phyloP scores from a whole-genome alignment of 2,888 invertebrate genomes.

The Nebria brevicollis region DNA sequence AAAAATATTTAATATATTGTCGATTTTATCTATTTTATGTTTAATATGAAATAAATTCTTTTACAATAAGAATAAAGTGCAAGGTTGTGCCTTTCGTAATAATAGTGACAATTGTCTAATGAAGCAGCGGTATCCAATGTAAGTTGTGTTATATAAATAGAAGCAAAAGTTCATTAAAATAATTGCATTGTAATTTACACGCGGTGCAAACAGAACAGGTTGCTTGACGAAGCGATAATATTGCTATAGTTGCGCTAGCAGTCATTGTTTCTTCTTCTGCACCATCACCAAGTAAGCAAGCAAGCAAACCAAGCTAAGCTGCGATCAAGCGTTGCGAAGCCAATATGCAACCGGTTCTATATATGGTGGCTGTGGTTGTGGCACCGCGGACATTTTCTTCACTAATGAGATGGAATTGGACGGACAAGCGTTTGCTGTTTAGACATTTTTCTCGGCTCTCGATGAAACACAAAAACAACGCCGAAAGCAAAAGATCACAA shows the following conservation, averaged over 20 bases:
- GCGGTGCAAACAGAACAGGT: constrained; percentile 32
- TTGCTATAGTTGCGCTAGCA: constrained; percentile 15
- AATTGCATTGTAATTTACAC: constrained; percentile 45
- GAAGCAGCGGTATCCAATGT: constrained; percentile 31
- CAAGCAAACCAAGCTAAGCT: not conserved
- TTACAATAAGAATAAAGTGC: not conserved
- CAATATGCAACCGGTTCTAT: constrained; percentile 60
- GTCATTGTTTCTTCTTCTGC: constrained; percentile 39
- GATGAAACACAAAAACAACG: constrained; percentile 39
- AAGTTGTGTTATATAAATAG: constrained; percentile 40
- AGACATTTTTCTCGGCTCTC: constrained; percentile 45
- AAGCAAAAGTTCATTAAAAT: constrained; percentile 42
- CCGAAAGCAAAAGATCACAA: constrained; percentile 33
- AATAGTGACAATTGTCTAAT: constrained; percentile 18
- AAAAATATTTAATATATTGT: too few relatives aligned
- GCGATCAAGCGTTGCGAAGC: constrained; percentile 11
- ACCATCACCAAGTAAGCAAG: not conserved
- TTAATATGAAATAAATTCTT: not conserved
- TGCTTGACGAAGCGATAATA: constrained; percentile 42
- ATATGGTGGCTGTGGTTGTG: constrained; percentile 58
- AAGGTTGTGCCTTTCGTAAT: not conserved
- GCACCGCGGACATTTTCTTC: constrained; percentile 59
- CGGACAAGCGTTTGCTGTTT: constrained; percentile 60
- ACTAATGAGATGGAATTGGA: constrained; percentile 65
- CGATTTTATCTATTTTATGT: too few relatives aligned